Base-by-base conservation (phyloP, 2,888 invertebrate species). In the Agriopis marginaria region DNA sequence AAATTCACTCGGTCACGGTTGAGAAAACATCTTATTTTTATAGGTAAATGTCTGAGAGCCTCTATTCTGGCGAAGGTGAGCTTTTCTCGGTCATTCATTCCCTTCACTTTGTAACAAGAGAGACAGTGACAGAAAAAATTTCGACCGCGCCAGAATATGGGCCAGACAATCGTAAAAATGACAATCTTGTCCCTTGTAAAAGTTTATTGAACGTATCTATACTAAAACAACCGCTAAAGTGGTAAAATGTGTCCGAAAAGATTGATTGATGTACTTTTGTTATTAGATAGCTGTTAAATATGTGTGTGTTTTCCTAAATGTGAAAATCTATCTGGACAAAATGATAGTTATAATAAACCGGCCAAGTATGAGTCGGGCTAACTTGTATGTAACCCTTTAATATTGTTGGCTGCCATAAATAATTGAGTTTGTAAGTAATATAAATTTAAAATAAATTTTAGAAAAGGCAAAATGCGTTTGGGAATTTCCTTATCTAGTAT, bases 281-380 rank as follows among this genome's bases (percentile, higher is more conserved):
- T 42, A 56, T 50, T 50, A 47, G 6, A 44, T 39, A 51, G 53
- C 49, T 51, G 14, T 49, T 9, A 49, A 58, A 45, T 56, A 53
- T 54, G 63, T 63, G 63, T 74, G 73, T 72, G 69, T 68, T 72
- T 74, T 67, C 72, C 70, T 3, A 12, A 60, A 54, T 58, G 32
- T 53, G 40, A 47, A 56, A 61, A 66, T 14, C n/a, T 9, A 40
- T 47, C 14, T 10, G 8, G n/a, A 44, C 45, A 32, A 59, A 44
- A 44, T 10, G 44, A 14, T 49, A 7, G 49, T 14, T 49, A 49
- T 17, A 49, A 49, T 5, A 47, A 12, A 7, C 12, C 12, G 7
- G 6, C 47, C 17, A 23, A 23, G 2, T 23, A 23, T 2, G 17
- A 23, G 17, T 2, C 17, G 17, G 17, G 17, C 17, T n/a, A n/a